phyloP scores from a whole-genome alignment of 2,113 vertebrate genomes.

The Serilophus lunatus region DNA sequence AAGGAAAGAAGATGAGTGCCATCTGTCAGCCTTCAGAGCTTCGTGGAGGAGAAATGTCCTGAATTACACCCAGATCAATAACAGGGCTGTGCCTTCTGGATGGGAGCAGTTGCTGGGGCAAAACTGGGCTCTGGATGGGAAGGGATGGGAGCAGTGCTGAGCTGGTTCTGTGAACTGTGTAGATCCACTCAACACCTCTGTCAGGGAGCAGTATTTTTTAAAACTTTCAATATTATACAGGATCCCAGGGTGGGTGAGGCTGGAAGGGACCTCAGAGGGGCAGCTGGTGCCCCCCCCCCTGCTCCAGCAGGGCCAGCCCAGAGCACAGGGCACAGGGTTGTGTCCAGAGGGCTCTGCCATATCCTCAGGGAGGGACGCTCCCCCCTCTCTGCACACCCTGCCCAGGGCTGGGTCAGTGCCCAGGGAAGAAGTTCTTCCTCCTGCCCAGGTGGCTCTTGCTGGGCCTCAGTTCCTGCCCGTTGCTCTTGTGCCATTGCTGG shows the following conservation, averaged over 20 bases:
- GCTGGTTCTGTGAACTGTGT: too few relatives aligned
- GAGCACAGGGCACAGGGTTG: neutral
- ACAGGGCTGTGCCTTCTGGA: accelerated
- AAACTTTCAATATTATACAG: neutral
- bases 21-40: neutral
- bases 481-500: neutral
- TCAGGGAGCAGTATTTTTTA: accelerated
- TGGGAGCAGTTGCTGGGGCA: neutral
- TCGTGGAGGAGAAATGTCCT: neutral
- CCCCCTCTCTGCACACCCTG: neutral
- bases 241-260: accelerated
- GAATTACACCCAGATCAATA: neutral
- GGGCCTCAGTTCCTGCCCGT: neutral
- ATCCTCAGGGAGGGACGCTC: neutral
- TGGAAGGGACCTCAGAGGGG: neutral
- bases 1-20: neutral
- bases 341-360: neutral
- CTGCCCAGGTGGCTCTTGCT: neutral
- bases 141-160: neutral
- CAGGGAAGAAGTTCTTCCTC: neutral
- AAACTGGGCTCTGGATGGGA: neutral
- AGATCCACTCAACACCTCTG: neutral
- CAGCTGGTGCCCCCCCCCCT: neutral
- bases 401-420: neutral
- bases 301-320: neutral